phyloP scores from a whole-genome alignment of 2,113 vertebrate genomes.

The Pollimyrus isidori region DNA sequence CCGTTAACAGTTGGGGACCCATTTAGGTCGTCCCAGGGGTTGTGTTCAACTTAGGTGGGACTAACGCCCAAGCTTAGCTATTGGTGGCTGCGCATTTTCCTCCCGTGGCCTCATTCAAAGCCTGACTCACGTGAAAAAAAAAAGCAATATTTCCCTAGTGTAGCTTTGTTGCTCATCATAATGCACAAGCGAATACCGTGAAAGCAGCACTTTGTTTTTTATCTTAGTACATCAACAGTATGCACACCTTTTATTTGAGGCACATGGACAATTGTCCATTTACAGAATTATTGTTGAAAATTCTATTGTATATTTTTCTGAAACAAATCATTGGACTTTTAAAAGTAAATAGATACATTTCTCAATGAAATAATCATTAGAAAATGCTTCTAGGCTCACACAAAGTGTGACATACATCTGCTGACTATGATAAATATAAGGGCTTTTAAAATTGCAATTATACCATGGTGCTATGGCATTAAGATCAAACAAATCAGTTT shows the following conservation, averaged over 20 bases:
- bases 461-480: background rate
- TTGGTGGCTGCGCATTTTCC: background rate
- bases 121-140: background rate
- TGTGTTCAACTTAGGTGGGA: constrained; percentile 41
- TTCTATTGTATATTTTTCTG: background rate
- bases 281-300: background rate
- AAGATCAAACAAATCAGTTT: background rate
- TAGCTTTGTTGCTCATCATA: background rate
- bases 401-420: background rate
- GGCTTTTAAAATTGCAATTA: background rate
- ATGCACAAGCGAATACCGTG: background rate
- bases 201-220: background rate
- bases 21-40: constrained; percentile 65
- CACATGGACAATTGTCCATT: background rate
- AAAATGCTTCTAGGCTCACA: background rate
- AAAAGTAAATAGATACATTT: background rate
- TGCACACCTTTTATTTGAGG: background rate
- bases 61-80: background rate
- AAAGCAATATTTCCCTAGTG: background rate
- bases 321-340: background rate
- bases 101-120: background rate
- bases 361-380: background rate
- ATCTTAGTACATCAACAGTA: background rate
- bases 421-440: background rate
- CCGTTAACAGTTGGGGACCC: constrained; percentile 64